Conservation (phyloP, 2,888 invertebrate genomes). For the Agelastica alni region DNA sequence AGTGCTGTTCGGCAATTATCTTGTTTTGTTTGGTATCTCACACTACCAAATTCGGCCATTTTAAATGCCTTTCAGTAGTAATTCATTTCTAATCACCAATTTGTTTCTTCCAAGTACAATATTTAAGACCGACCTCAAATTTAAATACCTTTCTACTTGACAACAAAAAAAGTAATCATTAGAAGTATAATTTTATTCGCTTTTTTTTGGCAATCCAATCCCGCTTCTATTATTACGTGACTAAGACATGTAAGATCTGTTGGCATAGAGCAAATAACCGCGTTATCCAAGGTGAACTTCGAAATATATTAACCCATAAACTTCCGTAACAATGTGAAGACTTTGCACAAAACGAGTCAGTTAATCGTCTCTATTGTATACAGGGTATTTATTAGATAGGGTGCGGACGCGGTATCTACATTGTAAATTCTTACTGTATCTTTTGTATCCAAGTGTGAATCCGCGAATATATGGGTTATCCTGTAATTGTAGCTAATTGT, state of each 20-base stretch:
- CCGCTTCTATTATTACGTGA: constrained; percentile 1
- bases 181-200: too few species aligned
- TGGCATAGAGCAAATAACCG: constrained; percentile 5
- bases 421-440: constrained; percentile 2
- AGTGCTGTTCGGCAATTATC: too few species aligned
- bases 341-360: constrained; percentile 4
- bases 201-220: constrained; percentile 1
- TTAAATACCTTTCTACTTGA: too few species aligned
- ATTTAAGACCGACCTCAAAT: too few species aligned
- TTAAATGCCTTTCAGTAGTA: too few species aligned
- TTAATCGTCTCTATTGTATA: constrained; percentile 5
- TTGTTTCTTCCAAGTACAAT: too few species aligned
- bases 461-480: too few species aligned
- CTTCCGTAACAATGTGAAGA: constrained; percentile 7
- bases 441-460: too few species aligned
- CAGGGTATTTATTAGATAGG: constrained; percentile 11
- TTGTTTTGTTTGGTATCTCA: too few species aligned
- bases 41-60: too few species aligned
- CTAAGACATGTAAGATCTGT: constrained; percentile 1
- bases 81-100: too few species aligned
- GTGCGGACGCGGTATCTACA: background rate
- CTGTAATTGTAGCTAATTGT: too few species aligned
- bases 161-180: background rate
- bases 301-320: constrained; percentile 11
- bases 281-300: background rate